Base-by-base conservation (phyloP, 2,888 invertebrate genomes). In the Philereme vetulata region DNA sequence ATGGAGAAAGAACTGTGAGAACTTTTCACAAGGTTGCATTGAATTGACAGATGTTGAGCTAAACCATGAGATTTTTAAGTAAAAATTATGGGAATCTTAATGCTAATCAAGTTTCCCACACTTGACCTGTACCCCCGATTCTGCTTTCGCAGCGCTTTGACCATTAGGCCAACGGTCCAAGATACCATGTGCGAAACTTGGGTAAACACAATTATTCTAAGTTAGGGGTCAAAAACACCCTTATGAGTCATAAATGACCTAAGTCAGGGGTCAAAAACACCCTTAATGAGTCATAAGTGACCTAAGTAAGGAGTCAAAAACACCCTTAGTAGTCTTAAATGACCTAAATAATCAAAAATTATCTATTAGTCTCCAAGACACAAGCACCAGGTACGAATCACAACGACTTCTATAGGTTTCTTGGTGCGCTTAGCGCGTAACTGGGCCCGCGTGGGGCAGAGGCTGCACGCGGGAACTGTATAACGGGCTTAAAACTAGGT, bases 401-500 rank as follows among this genome's bases (percentile, higher is more conserved):
- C 69, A 74, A 62, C 60, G 68, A 88, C 78, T 87, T 64, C 63
- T 48, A 10, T 48, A 5, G 6, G 84, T 70, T 88, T 91, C 91
- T 90, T 91, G 90, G 90, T 81, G 88, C 86, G 89, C 86, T 62
- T 45, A 62, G 84, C 88, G 89, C 88, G 61, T 50, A 59, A 64
- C 75, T 70, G 78, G 79, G 71, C 87, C 89, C 88, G 85, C 83
- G 85, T 85, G 90, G 90, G 91, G 90, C 88, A 34, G 9, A 0
- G 4, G 87, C 90, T 70, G 87, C 91, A 86, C 86, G 83, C 88
- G 88, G 90, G 88, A 66, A 88, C 91, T 80, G 88, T 66, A 43
- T 73, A 83, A 85, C 89, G 82, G 91, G 69, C 86, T 88, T 86
- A 86, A 6, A 11, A 40, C 79, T 86, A 85, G 66, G 76, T 80